These are phyloP conservation scores for Penaeus indicus DNA, from an alignment of 1,140 invertebrate species.

Conservation along the genomic window DNA sequence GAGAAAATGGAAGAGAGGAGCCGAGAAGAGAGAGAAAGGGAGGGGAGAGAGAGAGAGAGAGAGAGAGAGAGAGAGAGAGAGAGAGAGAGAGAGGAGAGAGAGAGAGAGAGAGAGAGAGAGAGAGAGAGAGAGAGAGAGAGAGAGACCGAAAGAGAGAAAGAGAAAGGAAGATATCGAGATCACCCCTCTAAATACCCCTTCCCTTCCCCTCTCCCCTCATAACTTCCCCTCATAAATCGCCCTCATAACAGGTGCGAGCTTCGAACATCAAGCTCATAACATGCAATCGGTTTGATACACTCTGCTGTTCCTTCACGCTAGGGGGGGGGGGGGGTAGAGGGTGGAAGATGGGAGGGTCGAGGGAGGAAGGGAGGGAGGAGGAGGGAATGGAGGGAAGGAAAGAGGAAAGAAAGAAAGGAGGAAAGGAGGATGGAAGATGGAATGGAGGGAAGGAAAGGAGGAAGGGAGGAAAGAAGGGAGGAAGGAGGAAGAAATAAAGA, in stretches of 20 bases:
- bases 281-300: constrained; percentile 28
- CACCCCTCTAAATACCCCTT: no score
- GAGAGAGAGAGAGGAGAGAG: background rate
- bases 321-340: background rate
- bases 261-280: background rate
- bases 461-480: background rate
- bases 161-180: background rate
- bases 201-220: constrained; percentile 3
- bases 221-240: constrained; percentile 17
- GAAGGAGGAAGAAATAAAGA: background rate
- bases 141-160: background rate
- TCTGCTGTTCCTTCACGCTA: background rate
- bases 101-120: background rate
- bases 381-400: background rate
- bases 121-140: background rate
- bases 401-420: background rate
- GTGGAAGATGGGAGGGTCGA: background rate
- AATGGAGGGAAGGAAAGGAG: constrained; percentile 15
- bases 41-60: constrained; percentile 35
- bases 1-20: constrained; percentile 20
- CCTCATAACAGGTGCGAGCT: constrained; percentile 23
- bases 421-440: background rate
- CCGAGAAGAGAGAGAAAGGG: background rate
- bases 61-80: constrained; percentile 44
- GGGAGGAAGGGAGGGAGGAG: background rate